Evolutionary conservation across 2,113 vertebrate species (phyloP), one percentile per base, ranked within the genome.

Genomic region (Rutilus rutilus): DNA sequence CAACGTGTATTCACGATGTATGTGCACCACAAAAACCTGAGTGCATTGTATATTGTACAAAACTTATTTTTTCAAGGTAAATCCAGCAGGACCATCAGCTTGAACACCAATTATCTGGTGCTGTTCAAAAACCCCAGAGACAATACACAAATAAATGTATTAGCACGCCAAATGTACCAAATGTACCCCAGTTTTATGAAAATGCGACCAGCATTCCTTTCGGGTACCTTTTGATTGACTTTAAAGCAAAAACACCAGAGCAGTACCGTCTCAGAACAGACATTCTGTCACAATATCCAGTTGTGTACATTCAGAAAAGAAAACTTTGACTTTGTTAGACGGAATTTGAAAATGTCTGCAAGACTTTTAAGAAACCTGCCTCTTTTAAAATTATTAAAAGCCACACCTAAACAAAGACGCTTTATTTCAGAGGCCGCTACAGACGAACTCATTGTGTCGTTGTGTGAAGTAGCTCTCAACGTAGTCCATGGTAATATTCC

Each of bases 11-110:
- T 62, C 11, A 82, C 83, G 9, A 21, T 65, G 0, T 64, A 67
- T 57, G 60, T 78, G 2, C 60, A 85, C 1, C 83, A 69, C 1
- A 15, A 9, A 23, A 85, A 45, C 23, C 7, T 85, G 3, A 83
- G 65, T n/a, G 82, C 30, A 11, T 36, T 83, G 2, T 74, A 83
- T 11, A 14, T 83, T 12, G 25, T 71, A 2, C 67, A 84, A 19
- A 84, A 84, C 60, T 19, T 60, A 14, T 84, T 84, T 76, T 84
- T 47, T 47, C 50, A 84, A 33, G 82, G 65, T 3, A 73, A 74
- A 62, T 82, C 79, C 14, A 82, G 79, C 12, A 82, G 79, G n/a
- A 67, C 79, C 1, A 82, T 82, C 15, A 67, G n/a, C 52, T 21
- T 82, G 4, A 82, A 82, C 23, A 82, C 79, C 0, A 67, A 82